Conservation (phyloP, 2,113 vertebrate genomes). For the Jaculus jaculus region DNA sequence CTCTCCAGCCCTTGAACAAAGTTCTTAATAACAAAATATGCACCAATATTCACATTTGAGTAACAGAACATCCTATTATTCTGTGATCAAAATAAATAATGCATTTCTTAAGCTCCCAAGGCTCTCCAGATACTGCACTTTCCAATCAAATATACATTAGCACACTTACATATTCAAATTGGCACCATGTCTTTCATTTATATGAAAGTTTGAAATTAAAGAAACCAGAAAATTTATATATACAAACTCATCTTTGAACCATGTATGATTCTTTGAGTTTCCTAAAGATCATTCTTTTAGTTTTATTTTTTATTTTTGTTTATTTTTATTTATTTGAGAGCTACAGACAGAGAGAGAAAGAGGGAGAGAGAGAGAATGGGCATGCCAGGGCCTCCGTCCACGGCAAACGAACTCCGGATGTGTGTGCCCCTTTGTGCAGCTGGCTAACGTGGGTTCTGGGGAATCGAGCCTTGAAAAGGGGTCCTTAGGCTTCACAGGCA, state of each 20-base stretch:
- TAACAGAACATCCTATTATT: conserved; percentile 3
- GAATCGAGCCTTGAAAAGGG: no score
- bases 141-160: background rate
- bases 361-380: no score
- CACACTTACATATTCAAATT: background rate
- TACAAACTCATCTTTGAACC: background rate
- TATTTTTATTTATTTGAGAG: no score
- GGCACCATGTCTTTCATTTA: background rate
- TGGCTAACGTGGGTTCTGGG: no score
- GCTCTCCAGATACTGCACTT: background rate
- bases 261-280: background rate
- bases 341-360: no score
- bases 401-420: no score
- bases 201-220: conserved; percentile 23
- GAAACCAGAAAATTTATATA: background rate
- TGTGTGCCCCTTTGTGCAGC: no score
- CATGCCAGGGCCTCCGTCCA: no score
- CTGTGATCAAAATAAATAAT: conserved; percentile 26
- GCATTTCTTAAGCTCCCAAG: background rate
- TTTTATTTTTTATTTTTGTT: no score
- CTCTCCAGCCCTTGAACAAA: no score
- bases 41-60: background rate
- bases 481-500: no score
- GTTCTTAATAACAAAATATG: background rate
- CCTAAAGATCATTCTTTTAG: background rate